A percentile compares a stretch with the other conserved stretches of the same genome.
Conservation (phyloP, 2,797 vertebrate genomes). For the Premnoplex brunnescens region DNA sequence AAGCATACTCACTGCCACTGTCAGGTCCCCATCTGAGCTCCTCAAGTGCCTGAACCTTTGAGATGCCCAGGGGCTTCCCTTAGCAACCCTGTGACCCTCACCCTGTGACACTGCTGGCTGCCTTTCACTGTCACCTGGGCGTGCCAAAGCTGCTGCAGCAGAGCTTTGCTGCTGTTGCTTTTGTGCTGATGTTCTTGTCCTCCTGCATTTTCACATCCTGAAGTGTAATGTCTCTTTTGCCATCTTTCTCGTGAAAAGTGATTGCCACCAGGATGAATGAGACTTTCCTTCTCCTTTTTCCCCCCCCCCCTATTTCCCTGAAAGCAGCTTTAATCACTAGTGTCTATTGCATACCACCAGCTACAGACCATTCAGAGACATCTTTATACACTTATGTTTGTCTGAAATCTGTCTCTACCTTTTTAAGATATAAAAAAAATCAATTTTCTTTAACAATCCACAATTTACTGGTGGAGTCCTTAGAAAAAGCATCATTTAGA, state of each 20-base stretch:
- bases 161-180: not conserved
- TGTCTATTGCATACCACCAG: not conserved
- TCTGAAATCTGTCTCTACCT: not conserved
- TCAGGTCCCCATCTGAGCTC: not conserved
- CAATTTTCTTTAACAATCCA: not conserved
- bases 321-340: not conserved
- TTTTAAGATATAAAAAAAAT: not conserved
- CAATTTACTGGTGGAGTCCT: not conserved
- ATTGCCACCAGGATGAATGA: not conserved
- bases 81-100: not conserved
- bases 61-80: not conserved
- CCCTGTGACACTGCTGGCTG: not conserved
- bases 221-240: not conserved
- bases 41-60: not conserved
- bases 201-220: not conserved
- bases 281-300: not conserved
- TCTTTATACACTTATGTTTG: not conserved
- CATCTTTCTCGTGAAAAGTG: not conserved
- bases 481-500: not conserved
- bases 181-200: not conserved
- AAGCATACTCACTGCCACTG: not conserved
- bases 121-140: not conserved
- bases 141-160: accelerated
- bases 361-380: not conserved
- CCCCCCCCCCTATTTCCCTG: not conserved